Evolutionary conservation across 2,113 vertebrate species (phyloP).

Genomic region (Chaetura pelagica): DNA sequence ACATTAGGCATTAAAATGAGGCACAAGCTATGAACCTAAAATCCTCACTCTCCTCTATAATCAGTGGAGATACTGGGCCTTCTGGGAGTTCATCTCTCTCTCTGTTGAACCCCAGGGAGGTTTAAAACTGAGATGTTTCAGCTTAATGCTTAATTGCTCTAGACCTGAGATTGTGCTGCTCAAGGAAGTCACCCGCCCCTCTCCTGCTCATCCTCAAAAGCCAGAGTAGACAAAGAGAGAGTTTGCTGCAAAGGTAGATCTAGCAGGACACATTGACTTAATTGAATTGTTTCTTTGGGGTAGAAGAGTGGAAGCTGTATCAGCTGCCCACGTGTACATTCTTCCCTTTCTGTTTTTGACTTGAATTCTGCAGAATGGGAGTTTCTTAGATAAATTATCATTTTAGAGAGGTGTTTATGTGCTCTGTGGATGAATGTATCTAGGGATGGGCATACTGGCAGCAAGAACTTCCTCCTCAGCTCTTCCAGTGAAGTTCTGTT

Average conservation of each 20-base stretch:
- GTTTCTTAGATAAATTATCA: slow-evolving; percentile 37
- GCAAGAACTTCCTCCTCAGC: slow-evolving; percentile 7
- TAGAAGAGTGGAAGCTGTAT: not conserved
- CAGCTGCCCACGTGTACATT: not conserved
- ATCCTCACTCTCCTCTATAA: not conserved
- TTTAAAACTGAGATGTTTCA: not conserved
- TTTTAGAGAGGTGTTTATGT: not conserved
- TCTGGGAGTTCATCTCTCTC: not conserved
- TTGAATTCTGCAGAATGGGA: not conserved
- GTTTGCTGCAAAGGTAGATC: not conserved
- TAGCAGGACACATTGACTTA: not conserved
- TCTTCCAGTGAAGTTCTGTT: slow-evolving; percentile 9
- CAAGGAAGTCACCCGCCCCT: not conserved
- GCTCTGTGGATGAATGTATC: slow-evolving; percentile 35
- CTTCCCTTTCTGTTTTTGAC: slow-evolving; percentile 9
- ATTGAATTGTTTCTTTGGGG: not conserved
- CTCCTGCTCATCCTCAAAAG: not conserved
- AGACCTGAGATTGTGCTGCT: not conserved
- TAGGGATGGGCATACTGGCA: slow-evolving; percentile 56
- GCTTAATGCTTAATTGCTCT: not conserved
- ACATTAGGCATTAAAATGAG: not conserved
- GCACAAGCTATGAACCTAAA: not conserved
- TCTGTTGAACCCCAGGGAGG: not conserved
- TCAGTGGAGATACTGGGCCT: not conserved
- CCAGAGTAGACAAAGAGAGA: not conserved